Evolutionary conservation across 2,113 vertebrate genomes (phyloP).

Genomic region (Cavia aperea): DNA sequence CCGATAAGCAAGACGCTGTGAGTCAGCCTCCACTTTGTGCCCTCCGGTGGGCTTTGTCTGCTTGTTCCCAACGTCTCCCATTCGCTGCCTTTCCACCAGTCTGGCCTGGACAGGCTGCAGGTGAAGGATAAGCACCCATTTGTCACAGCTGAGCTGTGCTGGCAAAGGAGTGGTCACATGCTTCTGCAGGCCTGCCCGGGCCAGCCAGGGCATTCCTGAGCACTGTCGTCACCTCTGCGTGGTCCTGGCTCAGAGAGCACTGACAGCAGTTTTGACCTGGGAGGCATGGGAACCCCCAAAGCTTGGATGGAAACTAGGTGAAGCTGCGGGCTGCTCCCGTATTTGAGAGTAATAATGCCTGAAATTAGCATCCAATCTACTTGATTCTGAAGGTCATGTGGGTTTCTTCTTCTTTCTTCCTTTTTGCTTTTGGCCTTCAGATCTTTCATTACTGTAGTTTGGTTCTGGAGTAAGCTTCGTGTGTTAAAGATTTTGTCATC

Average conservation of each 20-base stretch:
- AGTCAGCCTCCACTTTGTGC: conserved; percentile 4
- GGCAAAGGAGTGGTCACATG: background rate
- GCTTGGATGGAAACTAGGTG: conserved; percentile 14
- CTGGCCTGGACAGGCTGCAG: background rate
- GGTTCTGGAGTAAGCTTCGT: background rate
- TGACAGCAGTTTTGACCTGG: conserved; percentile 2
- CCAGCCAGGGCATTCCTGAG: background rate
- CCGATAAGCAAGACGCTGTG: background rate
- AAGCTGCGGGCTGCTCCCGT: background rate
- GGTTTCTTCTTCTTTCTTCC: background rate
- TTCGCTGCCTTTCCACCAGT: background rate
- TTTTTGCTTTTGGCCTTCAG: background rate
- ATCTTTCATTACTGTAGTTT: background rate
- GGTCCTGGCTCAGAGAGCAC: conserved; percentile 17
- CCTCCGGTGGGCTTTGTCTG: background rate
- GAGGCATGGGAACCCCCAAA: background rate
- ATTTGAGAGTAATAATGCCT: background rate
- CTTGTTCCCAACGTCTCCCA: background rate
- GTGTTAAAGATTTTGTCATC: background rate
- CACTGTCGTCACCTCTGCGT: background rate
- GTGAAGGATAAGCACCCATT: conserved; percentile 12
- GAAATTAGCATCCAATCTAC: background rate
- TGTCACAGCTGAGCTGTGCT: conserved; percentile 27
- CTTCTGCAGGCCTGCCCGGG: background rate
- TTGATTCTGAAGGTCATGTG: conserved; percentile 16